Percentiles rank a stretch among this genome's conserved stretches.
Evolutionary conservation across 2,888 invertebrate species (phyloP).

Genomic region (Eubasilissa splendida): DNA sequence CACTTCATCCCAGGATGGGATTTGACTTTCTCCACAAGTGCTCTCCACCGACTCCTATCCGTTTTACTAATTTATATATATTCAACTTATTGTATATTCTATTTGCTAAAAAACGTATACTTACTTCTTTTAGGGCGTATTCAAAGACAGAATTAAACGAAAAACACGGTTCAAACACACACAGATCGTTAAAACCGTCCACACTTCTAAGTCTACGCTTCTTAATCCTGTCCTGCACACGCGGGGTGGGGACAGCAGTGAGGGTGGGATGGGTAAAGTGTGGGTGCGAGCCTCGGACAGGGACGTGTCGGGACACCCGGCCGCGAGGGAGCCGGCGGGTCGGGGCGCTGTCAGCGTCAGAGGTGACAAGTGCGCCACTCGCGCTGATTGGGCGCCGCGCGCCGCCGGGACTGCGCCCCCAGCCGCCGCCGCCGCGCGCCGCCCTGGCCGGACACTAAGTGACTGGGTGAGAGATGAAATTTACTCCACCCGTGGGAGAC

Average conservation of each 20-base stretch:
- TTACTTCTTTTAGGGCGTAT: no score
- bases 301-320: constrained; percentile 20
- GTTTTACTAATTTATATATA: no score
- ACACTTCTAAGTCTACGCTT: no score
- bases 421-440: constrained; percentile 17
- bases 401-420: constrained; percentile 20
- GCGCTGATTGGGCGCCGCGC: constrained; percentile 53
- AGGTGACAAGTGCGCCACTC: constrained; percentile 56
- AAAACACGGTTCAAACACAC: no score
- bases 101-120: no score
- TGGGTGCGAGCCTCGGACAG: neutral
- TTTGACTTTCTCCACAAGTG: no score
- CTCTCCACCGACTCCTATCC: no score
- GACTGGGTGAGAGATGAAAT: constrained; percentile 49
- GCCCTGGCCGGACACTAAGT: constrained; percentile 41
- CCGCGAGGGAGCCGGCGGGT: constrained; percentile 58
- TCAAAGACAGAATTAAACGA: no score
- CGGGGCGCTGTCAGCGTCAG: constrained; percentile 53
- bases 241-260: neutral
- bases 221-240: neutral
- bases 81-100: no score
- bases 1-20: no score
- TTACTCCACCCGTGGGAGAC: constrained; percentile 29
- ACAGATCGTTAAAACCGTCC: no score
- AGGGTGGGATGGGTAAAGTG: neutral